Conservation (phyloP, 2,113 vertebrate species). For the Microcebus murinus region DNA sequence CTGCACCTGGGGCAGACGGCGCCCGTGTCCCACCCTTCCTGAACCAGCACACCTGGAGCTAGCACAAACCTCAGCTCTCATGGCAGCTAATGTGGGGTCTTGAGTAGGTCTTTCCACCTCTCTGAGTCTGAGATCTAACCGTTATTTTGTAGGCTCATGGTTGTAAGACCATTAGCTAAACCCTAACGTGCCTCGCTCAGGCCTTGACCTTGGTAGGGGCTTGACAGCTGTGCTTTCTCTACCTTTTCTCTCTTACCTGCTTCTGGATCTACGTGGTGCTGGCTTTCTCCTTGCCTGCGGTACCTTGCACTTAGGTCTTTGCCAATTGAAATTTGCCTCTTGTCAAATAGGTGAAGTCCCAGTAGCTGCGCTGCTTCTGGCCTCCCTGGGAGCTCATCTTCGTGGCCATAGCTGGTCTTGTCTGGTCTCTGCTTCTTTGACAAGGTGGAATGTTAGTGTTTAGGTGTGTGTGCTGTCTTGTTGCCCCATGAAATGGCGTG, state of each 20-base stretch:
- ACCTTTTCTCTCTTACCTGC: too few relatives aligned
- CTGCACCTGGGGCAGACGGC: background rate
- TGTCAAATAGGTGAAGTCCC: background rate
- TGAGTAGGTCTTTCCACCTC: background rate
- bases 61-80: rapidly evolving
- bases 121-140: background rate
- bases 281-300: background rate
- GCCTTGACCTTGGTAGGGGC: background rate
- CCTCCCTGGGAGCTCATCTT: too few relatives aligned
- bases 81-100: rapidly evolving
- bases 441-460: background rate
- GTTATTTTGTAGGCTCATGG: background rate
- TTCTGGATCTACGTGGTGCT: background rate
- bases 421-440: background rate
- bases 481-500: rapidly evolving
- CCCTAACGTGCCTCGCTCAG: background rate
- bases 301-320: background rate
- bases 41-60: background rate
- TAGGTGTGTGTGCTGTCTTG: background rate
- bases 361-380: background rate
- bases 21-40: background rate
- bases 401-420: background rate
- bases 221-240: rapidly evolving
- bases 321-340: background rate
- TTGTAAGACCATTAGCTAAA: too few relatives aligned